Conservation (phyloP, 1,140 invertebrate species). For the Heliconius hermathena region DNA sequence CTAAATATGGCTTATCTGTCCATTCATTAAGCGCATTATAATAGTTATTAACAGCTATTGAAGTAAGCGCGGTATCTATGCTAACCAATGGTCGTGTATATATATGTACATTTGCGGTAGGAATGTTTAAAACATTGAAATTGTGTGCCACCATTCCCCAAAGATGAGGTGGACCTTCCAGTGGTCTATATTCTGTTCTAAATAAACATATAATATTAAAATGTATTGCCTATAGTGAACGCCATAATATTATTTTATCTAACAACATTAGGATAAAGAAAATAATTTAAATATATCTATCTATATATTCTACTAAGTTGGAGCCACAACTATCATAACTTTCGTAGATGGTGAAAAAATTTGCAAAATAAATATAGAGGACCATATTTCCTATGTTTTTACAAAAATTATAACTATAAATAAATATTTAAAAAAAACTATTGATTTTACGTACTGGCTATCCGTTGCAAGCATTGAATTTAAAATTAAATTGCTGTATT, state of each 20-base stretch:
- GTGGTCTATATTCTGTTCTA: conserved; percentile 55
- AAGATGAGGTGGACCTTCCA: conserved; percentile 51
- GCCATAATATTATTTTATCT: too few relatives aligned
- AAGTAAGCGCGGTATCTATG: conserved; percentile 54
- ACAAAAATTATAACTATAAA: neutral
- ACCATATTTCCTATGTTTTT: too few relatives aligned
- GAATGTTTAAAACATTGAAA: conserved; percentile 52
- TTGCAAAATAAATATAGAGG: too few relatives aligned
- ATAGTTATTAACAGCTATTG: conserved; percentile 56
- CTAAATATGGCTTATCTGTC: conserved; percentile 53
- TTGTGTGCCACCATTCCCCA: conserved; percentile 74
- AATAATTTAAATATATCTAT: too few relatives aligned
- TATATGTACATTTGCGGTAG: conserved; percentile 50
- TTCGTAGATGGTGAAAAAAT: too few relatives aligned
- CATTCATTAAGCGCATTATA: conserved; percentile 57
- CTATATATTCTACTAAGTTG: too few relatives aligned
- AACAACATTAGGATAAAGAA: too few relatives aligned
- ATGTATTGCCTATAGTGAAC: neutral
- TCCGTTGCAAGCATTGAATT: conserved; percentile 56
- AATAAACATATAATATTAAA: conserved; percentile 31
- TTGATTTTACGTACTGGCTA: conserved; percentile 52
- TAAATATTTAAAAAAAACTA: neutral
- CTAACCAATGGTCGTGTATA: conserved; percentile 47
- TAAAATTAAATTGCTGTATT: conserved; percentile 49
- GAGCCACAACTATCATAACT: too few relatives aligned